Conservation (phyloP, 2,113 vertebrate species). For the Ornithorhynchus anatinus region DNA sequence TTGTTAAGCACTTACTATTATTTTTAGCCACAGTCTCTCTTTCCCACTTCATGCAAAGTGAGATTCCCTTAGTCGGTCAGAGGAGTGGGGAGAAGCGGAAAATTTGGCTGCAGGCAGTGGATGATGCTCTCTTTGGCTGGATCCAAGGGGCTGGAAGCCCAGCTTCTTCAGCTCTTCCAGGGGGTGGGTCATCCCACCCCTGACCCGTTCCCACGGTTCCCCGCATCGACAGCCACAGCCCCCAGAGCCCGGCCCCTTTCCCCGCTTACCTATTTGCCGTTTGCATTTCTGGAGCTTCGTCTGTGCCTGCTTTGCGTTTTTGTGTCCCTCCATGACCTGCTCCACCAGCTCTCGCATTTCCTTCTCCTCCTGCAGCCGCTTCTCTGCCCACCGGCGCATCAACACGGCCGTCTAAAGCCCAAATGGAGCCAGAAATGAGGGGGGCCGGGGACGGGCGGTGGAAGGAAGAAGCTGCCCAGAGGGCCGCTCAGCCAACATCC, state of each 20-base stretch:
- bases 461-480: background rate
- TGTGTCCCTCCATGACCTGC: conserved; percentile 80
- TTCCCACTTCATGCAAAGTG: no score
- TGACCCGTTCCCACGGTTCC: background rate
- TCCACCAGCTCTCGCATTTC: conserved; percentile 79
- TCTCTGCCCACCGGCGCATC: conserved; percentile 74
- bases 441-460: background rate
- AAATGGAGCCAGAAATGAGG: background rate
- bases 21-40: no score
- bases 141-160: no score
- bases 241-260: rapidly evolving
- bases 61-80: no score
- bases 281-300: conserved; percentile 79
- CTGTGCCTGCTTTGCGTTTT: conserved; percentile 80
- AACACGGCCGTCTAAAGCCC: conserved; percentile 74
- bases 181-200: background rate
- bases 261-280: conserved; percentile 76
- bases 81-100: no score
- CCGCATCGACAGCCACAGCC: background rate
- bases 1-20: no score
- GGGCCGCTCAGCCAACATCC: no score
- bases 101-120: no score
- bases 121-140: no score
- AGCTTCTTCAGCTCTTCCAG: no score
- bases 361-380: conserved; percentile 76